These are phyloP conservation scores for Sipunculus nudus DNA, from an alignment of 2,888 invertebrate genomes.

Conservation along the genomic window DNA sequence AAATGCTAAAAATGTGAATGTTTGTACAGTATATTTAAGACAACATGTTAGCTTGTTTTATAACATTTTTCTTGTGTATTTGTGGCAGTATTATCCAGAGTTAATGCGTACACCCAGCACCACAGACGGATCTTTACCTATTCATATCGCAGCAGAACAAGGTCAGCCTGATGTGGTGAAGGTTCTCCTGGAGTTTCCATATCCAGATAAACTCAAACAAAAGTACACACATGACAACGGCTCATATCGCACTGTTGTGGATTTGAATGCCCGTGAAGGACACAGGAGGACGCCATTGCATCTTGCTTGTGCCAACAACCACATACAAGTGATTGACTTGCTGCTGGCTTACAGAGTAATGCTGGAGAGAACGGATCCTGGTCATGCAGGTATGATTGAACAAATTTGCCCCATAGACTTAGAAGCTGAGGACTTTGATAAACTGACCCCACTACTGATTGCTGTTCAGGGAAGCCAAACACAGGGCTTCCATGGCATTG, in stretches of 20 bases:
- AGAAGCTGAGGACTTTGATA: conserved; percentile 37
- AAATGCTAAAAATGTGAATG: no score
- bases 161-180: conserved; percentile 83
- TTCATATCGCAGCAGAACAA: conserved; percentile 92
- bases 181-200: conserved; percentile 79
- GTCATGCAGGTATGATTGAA: conserved; percentile 9
- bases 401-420: conserved; percentile 29
- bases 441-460: conserved; percentile 51
- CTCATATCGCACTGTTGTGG: conserved; percentile 86
- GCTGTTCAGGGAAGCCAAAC: conserved; percentile 45
- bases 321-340: conserved; percentile 31
- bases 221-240: conserved; percentile 75
- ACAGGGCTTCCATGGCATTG: conserved; percentile 68
- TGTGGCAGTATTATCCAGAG: conserved; percentile 78
- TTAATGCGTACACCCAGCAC: conserved; percentile 86
- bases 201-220: conserved; percentile 76
- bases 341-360: conserved; percentile 38
- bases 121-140: conserved; percentile 89
- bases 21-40: no score
- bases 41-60: no score
- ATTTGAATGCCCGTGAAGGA: conserved; percentile 80
- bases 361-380: not conserved
- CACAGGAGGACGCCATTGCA: conserved; percentile 86
- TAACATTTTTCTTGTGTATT: no score
- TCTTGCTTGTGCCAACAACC: conserved; percentile 77